phyloP scores from a whole-genome alignment of 2,113 vertebrate genomes.

The Lasiurus cinereus region DNA sequence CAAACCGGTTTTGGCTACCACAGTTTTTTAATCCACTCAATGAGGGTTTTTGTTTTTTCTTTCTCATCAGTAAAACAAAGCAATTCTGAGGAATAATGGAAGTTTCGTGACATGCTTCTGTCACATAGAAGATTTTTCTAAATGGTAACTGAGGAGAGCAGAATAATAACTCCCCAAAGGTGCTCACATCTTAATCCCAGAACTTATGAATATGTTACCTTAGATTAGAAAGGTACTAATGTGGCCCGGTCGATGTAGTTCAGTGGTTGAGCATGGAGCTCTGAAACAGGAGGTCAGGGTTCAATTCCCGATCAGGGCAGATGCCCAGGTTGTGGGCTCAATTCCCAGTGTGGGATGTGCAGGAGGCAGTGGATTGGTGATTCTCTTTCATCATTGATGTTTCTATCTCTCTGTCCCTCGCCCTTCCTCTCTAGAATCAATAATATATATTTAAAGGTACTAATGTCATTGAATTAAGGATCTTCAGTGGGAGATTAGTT shows the following conservation, averaged over 20 bases:
- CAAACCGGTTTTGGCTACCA: too few species aligned
- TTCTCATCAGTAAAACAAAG: conserved; percentile 25
- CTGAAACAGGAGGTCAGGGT: too few species aligned
- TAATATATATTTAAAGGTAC: neutral
- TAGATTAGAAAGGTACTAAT: neutral
- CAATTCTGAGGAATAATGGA: neutral
- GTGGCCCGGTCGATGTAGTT: neutral
- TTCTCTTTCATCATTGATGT: too few species aligned
- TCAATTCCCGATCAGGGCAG: too few species aligned
- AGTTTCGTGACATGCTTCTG: neutral
- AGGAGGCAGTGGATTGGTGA: too few species aligned
- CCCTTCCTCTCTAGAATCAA: too few species aligned
- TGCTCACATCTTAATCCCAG: neutral
- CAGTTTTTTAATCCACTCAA: too few species aligned
- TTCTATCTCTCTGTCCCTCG: too few species aligned
- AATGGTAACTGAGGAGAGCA: neutral
- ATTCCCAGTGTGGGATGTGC: too few species aligned
- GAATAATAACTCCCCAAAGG: neutral
- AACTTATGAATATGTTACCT: neutral
- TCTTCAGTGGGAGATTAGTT: neutral
- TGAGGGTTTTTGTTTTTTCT: neutral
- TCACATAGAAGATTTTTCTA: neutral
- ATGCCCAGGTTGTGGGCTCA: too few species aligned
- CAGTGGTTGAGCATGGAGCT: too few species aligned
- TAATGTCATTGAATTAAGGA: neutral